Conservation (phyloP, 2,797 vertebrate species). For the Sphaeramia orbicularis region DNA sequence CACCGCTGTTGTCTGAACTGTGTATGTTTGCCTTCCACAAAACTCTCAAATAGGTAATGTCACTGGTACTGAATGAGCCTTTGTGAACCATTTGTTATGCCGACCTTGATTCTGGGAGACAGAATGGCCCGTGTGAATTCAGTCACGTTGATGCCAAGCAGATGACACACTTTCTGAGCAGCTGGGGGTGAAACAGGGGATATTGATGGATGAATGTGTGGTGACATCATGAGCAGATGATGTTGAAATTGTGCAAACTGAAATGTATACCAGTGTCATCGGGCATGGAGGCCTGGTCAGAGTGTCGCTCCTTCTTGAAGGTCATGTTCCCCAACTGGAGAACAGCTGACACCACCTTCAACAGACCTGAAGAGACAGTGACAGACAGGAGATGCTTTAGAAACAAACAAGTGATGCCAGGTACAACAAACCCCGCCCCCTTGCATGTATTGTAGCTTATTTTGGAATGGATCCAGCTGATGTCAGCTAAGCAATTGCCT, state of each 20-base stretch:
- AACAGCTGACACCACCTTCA: conserved; percentile 93
- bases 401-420: no score
- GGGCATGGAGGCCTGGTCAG: conserved; percentile 97
- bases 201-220: background rate
- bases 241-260: conserved; percentile 76
- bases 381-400: background rate
- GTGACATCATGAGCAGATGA: background rate
- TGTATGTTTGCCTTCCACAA: no score
- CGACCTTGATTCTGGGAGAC: conserved; percentile 94
- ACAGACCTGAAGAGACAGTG: conserved; percentile 84
- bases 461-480: no score
- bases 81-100: background rate
- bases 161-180: conserved; percentile 97
- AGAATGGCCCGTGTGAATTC: conserved; percentile 97
- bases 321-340: conserved; percentile 95
- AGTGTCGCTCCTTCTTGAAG: conserved; percentile 97
- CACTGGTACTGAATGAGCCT: background rate
- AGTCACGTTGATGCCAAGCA: conserved; percentile 95
- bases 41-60: background rate
- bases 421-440: no score
- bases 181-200: conserved; percentile 78
- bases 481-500: no score
- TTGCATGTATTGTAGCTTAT: no score
- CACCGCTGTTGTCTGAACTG: no score
- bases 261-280: conserved; percentile 92